Evolutionary conservation across 23 tunicate species (phyloP), one percentile per base, ranked within the genome.

Genomic region (Trididemnum nubilum): DNA sequence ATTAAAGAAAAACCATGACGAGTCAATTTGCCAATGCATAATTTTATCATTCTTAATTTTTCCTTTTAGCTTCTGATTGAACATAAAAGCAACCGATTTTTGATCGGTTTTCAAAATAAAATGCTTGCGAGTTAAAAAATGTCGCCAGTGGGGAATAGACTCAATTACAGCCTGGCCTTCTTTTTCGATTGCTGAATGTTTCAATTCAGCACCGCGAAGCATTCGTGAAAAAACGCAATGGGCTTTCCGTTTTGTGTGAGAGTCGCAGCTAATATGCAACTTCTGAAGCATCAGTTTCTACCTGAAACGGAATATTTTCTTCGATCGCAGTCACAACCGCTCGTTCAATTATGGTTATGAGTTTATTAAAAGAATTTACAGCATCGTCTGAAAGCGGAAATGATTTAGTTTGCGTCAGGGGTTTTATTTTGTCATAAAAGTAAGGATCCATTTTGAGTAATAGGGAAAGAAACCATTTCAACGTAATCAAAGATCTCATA

Each of bases 251-350:
- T 22, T 71, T 71, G 77, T 7, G n/a, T 71, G n/a, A 71, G 77
- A 5, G 15, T 32, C 5, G 77, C 77, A 71, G 77, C 77, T 71
- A 71, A n/a, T n/a, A 24, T 5, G 77, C 77, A 33, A 71, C 15
- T 64, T 64, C 71, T 34, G 51, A 71, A 9, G 76, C 76, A 29
- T 71, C 76, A 19, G 49, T 34, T 71, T 71, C 76, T 34, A 71
- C 76, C n/a, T 34, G 49, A 35, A 27, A 71, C 24, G 76, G 76
- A 18, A 27, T 7, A 4, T 5, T n/a, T 71, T 71, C 76, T 21
- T 71, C 51, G 49, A 71, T 71, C 49, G 80, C 34, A 12, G 34
- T 21, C 4, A 75, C 26, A 33, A 15, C 21, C 21, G 25, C 67
- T 2, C 18, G 40, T 22, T 27, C 34, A 38, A 75, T 27, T 9